These are phyloP conservation scores for Diachrysia chrysitis DNA, from an alignment of 2,888 invertebrate genomes.

Conservation along the genomic window DNA sequence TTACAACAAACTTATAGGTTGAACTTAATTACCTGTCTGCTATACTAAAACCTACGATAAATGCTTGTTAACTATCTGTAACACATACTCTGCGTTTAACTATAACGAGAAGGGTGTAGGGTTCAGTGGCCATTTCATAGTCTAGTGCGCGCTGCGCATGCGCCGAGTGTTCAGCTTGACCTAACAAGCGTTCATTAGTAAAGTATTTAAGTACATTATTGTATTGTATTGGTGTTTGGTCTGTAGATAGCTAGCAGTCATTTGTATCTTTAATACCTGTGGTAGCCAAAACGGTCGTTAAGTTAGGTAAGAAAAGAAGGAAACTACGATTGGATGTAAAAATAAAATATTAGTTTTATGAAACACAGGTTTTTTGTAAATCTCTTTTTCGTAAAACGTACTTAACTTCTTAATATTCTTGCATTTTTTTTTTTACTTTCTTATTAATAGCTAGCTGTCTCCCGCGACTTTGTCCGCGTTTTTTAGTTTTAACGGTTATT, in stretches of 20 bases:
- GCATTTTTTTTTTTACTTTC: no score
- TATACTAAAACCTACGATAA: background rate
- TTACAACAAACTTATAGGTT: background rate
- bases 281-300: no score
- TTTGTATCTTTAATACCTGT: no score
- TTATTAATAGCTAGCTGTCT: no score
- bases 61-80: background rate
- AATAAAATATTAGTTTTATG: no score
- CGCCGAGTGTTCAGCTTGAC: conserved; percentile 26
- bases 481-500: no score
- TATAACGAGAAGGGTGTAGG: background rate
- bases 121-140: conserved; percentile 34
- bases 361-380: no score
- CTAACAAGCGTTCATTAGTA: conserved; percentile 28
- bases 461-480: no score
- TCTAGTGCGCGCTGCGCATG: conserved; percentile 18
- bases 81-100: background rate
- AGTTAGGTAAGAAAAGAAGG: no score
- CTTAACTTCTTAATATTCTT: no score
- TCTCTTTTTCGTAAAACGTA: no score
- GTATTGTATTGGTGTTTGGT: background rate
- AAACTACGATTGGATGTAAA: no score
- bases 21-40: background rate
- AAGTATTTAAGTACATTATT: conserved; percentile 12
- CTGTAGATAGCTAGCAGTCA: background rate